Evolutionary conservation across 2,888 invertebrate species (phyloP).

Genomic region (Brachynemurus nebulosus): DNA sequence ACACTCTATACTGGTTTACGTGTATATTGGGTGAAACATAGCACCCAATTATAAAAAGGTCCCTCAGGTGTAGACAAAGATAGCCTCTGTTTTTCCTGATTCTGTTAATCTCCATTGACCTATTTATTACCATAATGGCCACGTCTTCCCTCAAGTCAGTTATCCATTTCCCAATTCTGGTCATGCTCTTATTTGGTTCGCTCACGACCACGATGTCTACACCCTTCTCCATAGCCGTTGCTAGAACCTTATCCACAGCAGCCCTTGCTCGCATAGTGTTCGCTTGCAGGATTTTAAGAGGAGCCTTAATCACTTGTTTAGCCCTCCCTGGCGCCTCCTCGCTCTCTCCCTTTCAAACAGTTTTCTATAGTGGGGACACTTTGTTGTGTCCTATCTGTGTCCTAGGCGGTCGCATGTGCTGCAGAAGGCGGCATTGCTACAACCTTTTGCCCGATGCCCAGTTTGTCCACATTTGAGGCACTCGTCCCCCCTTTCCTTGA

Average conservation of each 20-base stretch:
- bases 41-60: too few relatives aligned
- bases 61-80: too few relatives aligned
- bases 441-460: neutral
- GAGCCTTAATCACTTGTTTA: neutral
- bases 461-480: neutral
- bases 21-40: too few relatives aligned
- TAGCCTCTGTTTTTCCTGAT: too few relatives aligned
- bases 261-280: neutral
- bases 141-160: neutral
- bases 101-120: neutral
- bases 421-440: neutral
- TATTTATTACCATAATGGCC: neutral
- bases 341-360: neutral
- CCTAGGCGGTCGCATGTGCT: neutral
- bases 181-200: neutral
- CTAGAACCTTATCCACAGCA: neutral
- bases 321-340: neutral
- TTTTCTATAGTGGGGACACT: neutral
- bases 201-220: neutral
- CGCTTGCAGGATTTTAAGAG: neutral
- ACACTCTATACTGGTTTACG: too few relatives aligned
- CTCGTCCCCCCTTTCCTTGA: neutral
- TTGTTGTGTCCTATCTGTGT: neutral
- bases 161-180: neutral
- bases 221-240: neutral